Evolutionary conservation across 2,797 vertebrate species (phyloP).

Genomic region (Dryobates pubescens): DNA sequence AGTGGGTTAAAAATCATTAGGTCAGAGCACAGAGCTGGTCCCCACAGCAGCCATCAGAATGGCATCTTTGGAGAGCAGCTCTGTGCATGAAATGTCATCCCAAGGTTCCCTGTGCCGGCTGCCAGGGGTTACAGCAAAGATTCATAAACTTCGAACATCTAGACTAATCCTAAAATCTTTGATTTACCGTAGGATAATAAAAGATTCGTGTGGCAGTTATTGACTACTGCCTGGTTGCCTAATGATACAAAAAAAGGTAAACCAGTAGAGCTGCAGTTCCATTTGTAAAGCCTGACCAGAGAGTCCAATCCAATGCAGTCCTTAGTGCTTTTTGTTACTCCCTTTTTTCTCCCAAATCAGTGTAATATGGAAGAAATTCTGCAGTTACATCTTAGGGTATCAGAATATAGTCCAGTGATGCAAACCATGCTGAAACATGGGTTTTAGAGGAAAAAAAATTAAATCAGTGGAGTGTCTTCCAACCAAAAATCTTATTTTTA

Average conservation of each 20-base stretch:
- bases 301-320: not conserved
- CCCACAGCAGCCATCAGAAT: rapidly evolving
- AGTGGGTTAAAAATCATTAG: not conserved
- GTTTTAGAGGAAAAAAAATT: not conserved
- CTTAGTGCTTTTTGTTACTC: not conserved
- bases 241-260: not conserved
- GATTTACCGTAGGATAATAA: not conserved
- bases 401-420: not conserved
- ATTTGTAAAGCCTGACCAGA: not conserved
- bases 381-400: not conserved
- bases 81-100: not conserved
- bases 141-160: not conserved
- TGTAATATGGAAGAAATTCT: not conserved
- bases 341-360: not conserved
- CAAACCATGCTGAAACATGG: not conserved
- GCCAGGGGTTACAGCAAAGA: not conserved
- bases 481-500: not conserved
- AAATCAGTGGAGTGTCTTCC: not conserved
- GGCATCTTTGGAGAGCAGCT: rapidly evolving
- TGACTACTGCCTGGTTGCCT: not conserved
- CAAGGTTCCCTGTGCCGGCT: rapidly evolving
- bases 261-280: not conserved
- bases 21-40: not conserved
- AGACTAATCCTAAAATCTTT: not conserved
- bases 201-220: not conserved